These are phyloP conservation scores for Pherbina coryleti DNA, from an alignment of 2,888 invertebrate species.

Conservation along the genomic window DNA sequence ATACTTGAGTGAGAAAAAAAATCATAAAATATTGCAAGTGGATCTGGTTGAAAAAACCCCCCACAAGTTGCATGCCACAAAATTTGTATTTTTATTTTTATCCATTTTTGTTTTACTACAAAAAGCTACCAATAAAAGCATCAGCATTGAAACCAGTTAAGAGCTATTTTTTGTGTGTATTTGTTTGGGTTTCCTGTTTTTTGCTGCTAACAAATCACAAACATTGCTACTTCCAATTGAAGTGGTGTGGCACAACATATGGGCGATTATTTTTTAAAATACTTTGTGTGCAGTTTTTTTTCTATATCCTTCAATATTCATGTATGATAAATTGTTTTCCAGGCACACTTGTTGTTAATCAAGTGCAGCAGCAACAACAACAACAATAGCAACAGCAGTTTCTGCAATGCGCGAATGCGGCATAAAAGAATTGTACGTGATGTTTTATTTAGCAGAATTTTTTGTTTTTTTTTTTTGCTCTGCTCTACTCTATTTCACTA, in stretches of 20 bases:
- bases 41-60: not conserved
- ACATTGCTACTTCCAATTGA: conserved; percentile 19
- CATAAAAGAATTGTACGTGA: not conserved
- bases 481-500: not conserved
- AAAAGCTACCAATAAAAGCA: too few species aligned
- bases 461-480: not conserved
- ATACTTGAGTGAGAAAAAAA: not conserved
- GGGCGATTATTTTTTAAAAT: not conserved
- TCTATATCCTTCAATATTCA: conserved; percentile 5
- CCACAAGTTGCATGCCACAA: too few species aligned
- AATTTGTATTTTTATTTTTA: too few species aligned
- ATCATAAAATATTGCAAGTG: not conserved
- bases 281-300: not conserved
- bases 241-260: conserved; percentile 9
- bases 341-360: not conserved
- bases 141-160: conserved; percentile 8
- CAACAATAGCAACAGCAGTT: not conserved
- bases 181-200: not conserved
- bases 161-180: not conserved
- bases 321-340: conserved; percentile 15
- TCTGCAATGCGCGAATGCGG: not conserved
- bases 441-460: not conserved
- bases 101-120: too few species aligned
- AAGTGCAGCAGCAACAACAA: not conserved
- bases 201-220: conserved; percentile 13